Evolutionary conservation across 2,113 vertebrate genomes (phyloP), one percentile per base, ranked within the genome.

Genomic region (Gopherus flavomarginatus): DNA sequence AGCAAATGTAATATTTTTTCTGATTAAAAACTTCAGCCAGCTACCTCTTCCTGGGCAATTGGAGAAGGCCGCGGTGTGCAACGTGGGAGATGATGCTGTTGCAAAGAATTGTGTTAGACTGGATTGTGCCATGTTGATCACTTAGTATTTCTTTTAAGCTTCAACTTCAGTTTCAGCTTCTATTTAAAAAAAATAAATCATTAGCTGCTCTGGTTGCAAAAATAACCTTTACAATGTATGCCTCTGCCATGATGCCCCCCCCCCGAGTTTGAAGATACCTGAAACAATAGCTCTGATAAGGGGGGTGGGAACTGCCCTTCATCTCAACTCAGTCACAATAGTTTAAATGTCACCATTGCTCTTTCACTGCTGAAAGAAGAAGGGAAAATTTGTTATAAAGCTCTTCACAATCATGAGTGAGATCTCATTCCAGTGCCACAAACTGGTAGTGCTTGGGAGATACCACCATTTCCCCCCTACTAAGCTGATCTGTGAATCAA

Each of bases 1-100:
- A 95, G 82, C 21, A 93, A 97, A 86, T 0, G 0, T 26, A 80
- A 82, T 77, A 85, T n/a, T 87, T 87, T 59, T 79, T 83, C 50
- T 79, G 50, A n/a, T 62, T 81, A 50, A 91, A 91, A 93, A 91
- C 50, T 87, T 94, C 6, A 29, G 86, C 91, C 47, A 22, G 56
- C 17, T 77, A 35, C 49, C 90, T 21, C 10, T 90, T 44, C 78
- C 90, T 49, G 77, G 86, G 89, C 22, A 19, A 87, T 1, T 0
- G 0, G 50, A 27, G n/a, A 42, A 59, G 79, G 79, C 92, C 85
- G 53, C 44, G 53, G 21, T 0, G 5, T 44, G 31, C 13, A 69
- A 11, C 49, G 27, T 78, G 38, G 57, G 44, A 77, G 69, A 65
- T 54, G 81, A 57, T 54, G 24, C 42, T 78, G 31, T 81, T 86